Conservation (phyloP, 1,140 invertebrate species). For the Eulimnadia texana region DNA sequence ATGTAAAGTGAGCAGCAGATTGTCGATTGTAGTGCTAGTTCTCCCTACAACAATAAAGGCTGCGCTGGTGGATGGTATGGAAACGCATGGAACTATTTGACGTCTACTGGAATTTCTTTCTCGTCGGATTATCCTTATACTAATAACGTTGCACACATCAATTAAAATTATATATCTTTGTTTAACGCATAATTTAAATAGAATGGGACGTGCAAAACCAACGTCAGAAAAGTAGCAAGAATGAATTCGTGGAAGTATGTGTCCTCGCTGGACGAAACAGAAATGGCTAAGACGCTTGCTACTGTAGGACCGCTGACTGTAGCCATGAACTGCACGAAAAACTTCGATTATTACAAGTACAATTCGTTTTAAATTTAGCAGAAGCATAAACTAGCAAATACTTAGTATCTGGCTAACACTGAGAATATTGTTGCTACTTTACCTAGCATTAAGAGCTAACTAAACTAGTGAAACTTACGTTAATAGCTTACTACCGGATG, state of each 20-base stretch:
- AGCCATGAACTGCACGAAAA: neutral
- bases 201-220: neutral
- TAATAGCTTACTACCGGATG: no score
- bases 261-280: neutral
- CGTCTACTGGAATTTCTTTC: neutral
- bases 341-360: neutral
- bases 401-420: no score
- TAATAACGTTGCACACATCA: no score
- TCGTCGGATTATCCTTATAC: neutral
- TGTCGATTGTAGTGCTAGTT: neutral
- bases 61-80: neutral
- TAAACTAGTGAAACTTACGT: no score
- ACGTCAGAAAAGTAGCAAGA: neutral
- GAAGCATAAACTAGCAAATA: no score
- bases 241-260: neutral
- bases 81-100: neutral
- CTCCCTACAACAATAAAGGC: neutral
- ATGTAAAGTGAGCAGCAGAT: slow-evolving; percentile 3
- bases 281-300: neutral
- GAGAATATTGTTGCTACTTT: no score
- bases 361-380: neutral
- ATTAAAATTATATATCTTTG: no score
- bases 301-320: neutral
- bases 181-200: no score
- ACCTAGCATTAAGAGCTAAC: no score